Conservation (phyloP, 2,888 invertebrate genomes). For the Monoplex corrugatus region DNA sequence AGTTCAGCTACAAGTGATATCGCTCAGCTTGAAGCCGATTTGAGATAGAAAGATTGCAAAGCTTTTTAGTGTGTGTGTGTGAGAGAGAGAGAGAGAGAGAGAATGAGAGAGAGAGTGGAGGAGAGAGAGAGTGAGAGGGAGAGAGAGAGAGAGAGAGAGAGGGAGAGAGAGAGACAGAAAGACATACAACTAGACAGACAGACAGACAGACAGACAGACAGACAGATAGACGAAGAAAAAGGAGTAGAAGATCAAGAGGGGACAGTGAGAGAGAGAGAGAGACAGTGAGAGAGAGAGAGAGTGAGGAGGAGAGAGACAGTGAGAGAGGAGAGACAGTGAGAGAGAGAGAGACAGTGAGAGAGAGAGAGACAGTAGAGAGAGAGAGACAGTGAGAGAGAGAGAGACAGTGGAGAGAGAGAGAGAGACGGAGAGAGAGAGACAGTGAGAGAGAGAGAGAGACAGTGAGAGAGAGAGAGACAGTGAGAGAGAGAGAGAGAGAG, state of each 20-base stretch:
- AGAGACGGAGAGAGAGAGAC: neutral
- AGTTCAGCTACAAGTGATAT: neutral
- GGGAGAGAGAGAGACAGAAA: conserved; percentile 20
- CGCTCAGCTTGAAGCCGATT: neutral
- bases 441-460: neutral
- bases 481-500: neutral
- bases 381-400: neutral
- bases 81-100: conserved; percentile 8
- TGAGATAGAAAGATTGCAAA: neutral
- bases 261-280: neutral
- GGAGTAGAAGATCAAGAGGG: neutral
- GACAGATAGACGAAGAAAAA: conserved; percentile 19
- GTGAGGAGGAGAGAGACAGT: too few species aligned
- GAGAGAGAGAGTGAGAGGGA: neutral
- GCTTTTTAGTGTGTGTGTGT: neutral
- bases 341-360: neutral
- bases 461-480: neutral
- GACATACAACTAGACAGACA: neutral
- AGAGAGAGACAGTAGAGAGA: neutral
- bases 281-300: neutral
- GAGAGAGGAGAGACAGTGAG: neutral
- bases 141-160: neutral
- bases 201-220: neutral
- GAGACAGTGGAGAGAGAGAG: neutral
- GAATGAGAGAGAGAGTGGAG: neutral